phyloP scores from a whole-genome alignment of 2,113 vertebrate genomes.

The Phrynosoma blainvillii region DNA sequence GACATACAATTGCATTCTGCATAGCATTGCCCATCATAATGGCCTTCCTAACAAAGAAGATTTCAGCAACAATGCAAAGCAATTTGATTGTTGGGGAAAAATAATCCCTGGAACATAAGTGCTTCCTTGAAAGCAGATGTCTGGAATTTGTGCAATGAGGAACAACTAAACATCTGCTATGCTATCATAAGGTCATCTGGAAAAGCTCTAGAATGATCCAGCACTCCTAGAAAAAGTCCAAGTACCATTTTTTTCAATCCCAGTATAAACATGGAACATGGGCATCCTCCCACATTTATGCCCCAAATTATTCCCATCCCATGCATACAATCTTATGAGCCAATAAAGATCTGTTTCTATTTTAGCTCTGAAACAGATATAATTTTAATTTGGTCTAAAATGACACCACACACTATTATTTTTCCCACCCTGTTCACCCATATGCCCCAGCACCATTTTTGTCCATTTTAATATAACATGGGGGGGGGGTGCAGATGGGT shows the following conservation, averaged over 20 bases:
- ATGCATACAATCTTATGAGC: not conserved
- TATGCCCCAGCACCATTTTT: not conserved
- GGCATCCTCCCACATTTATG: not conserved
- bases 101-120: conserved; percentile 2
- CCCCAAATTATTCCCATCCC: not conserved
- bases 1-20: not conserved
- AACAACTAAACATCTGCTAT: not conserved
- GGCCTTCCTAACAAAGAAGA: not conserved
- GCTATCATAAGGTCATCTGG: not conserved
- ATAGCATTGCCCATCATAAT: not conserved
- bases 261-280: not conserved
- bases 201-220: not conserved
- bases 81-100: not conserved
- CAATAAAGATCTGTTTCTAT: not conserved
- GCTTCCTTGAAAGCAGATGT: conserved; percentile 1
- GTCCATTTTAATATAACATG: not conserved
- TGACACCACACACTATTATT: not conserved
- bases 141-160: not conserved
- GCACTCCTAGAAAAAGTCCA: not conserved
- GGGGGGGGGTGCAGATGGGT: too few species aligned
- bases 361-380: not conserved
- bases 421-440: too few species aligned
- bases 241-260: not conserved
- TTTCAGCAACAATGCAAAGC: too few species aligned
- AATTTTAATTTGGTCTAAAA: not conserved